phyloP scores from a whole-genome alignment of 2,797 vertebrate species.

The Sebastolobus altivelis region DNA sequence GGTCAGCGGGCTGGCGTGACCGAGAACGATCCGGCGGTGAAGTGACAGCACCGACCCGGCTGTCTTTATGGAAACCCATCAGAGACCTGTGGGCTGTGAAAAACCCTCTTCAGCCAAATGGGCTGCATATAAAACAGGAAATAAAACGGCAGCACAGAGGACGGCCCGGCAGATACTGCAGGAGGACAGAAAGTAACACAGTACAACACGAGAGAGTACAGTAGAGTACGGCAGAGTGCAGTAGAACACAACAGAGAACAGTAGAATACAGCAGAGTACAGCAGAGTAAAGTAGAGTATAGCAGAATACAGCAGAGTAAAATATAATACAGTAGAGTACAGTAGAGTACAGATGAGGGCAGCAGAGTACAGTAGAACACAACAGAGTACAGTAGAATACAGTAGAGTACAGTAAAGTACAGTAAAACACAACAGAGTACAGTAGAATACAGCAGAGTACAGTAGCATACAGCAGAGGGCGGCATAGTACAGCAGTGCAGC shows the following conservation, averaged over 20 bases:
- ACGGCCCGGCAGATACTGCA: conserved; percentile 13
- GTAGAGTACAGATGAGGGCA: background rate
- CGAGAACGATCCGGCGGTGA: conserved; percentile 32
- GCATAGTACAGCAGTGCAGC: background rate
- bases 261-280: background rate
- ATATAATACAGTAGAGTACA: background rate
- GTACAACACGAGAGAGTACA: background rate
- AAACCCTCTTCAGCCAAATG: conserved; percentile 68
- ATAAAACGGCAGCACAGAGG: conserved; percentile 55
- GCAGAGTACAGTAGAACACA: background rate
- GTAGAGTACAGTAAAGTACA: background rate
- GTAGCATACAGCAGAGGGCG: background rate
- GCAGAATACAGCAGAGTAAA: background rate
- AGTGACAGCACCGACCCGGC: conserved; percentile 56
- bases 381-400: background rate
- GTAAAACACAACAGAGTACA: background rate
- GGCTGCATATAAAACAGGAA: conserved; percentile 71
- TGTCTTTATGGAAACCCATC: conserved; percentile 71
- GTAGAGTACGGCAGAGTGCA: background rate
- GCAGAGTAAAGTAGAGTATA: background rate
- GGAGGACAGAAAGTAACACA: conserved; percentile 4
- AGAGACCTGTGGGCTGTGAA: conserved; percentile 76
- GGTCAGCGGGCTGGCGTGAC: conserved; percentile 66
- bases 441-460: background rate
- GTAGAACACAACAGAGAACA: background rate